These are phyloP conservation scores for Bungarus multicinctus DNA, from an alignment of 2,113 vertebrate species.

Conservation along the genomic window DNA sequence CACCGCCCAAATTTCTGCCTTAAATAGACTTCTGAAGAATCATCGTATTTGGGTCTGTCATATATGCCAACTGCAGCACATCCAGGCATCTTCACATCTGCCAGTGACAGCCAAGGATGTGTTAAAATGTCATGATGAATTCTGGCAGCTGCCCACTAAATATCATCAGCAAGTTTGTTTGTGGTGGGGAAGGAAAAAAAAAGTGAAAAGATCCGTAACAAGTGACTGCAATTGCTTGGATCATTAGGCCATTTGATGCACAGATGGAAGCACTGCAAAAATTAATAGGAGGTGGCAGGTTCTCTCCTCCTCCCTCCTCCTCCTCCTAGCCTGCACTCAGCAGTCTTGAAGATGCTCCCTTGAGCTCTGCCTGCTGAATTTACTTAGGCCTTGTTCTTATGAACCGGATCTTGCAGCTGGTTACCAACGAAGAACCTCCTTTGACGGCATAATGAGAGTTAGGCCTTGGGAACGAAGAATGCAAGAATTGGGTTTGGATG, in stretches of 20 bases:
- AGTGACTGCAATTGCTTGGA: background rate
- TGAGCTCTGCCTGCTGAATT: background rate
- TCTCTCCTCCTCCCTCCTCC: background rate
- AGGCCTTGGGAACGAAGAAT: background rate
- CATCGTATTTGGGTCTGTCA: slow-evolving; percentile 15
- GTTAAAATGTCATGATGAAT: slow-evolving; percentile 15
- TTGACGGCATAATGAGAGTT: background rate
- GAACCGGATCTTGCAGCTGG: background rate
- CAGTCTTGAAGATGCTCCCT: background rate
- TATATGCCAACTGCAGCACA: background rate
- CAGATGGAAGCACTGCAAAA: background rate
- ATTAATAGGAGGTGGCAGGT: background rate
- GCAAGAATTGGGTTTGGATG: background rate
- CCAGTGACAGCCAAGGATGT: background rate
- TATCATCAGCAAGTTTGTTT: slow-evolving; percentile 25
- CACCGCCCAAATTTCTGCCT: background rate
- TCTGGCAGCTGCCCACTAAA: slow-evolving; percentile 8
- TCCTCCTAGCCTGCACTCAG: background rate
- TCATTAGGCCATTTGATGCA: slow-evolving; percentile 21
- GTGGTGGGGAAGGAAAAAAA: background rate
- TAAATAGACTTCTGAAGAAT: background rate
- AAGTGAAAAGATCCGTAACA: slow-evolving; percentile 10
- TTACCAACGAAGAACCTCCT: background rate
- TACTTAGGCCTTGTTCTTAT: background rate
- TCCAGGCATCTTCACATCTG: slow-evolving; percentile 3